Evolutionary conservation across 1,140 invertebrate genomes (phyloP).

Genomic region (Eueides isabella): DNA sequence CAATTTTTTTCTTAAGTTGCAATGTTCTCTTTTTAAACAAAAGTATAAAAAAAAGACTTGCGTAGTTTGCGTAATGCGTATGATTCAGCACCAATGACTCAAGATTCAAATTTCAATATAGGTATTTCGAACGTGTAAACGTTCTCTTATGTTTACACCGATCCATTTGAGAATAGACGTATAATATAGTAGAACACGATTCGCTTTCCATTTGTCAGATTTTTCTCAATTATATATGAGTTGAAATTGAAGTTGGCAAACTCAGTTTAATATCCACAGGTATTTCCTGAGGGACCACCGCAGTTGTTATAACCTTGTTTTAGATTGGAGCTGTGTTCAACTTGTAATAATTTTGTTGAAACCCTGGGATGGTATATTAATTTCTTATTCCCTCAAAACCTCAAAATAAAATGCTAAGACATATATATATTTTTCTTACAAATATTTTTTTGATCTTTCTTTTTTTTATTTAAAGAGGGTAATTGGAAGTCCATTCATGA

Average conservation of each 20-base stretch:
- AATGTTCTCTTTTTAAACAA: too few relatives aligned
- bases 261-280: constrained; percentile 35
- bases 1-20: too few relatives aligned
- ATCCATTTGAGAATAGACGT: constrained; percentile 26
- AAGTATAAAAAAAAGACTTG: too few relatives aligned
- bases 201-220: constrained; percentile 37
- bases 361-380: neutral
- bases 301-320: constrained; percentile 28
- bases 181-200: constrained; percentile 17
- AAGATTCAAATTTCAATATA: too few relatives aligned
- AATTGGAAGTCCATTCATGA: too few relatives aligned
- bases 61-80: too few relatives aligned
- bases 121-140: too few relatives aligned
- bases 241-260: constrained; percentile 32
- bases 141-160: constrained; percentile 21
- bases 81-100: too few relatives aligned
- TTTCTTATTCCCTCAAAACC: neutral
- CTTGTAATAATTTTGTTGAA: constrained; percentile 19
- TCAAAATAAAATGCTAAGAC: neutral
- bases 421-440: neutral
- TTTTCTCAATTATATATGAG: constrained; percentile 37
- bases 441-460: too few relatives aligned
- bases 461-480: too few relatives aligned
- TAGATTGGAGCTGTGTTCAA: constrained; percentile 19
- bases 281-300: constrained; percentile 35